Evolutionary conservation across 2,888 invertebrate genomes (phyloP).

Genomic region (Octodonta nipae): DNA sequence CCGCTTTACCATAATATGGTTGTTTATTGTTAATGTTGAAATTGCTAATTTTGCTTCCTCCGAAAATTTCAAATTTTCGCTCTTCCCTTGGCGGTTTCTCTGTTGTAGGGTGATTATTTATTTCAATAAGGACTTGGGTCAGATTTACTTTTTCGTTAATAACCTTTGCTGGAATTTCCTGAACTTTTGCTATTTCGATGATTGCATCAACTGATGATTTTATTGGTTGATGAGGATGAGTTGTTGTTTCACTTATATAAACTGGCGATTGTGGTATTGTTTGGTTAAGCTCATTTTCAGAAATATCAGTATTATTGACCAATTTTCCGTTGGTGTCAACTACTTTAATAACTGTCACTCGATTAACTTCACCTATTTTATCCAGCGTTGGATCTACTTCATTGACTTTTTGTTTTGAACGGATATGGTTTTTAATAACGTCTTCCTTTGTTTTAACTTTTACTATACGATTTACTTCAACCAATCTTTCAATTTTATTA

Average conservation of each 20-base stretch:
- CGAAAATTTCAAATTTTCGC: slow-evolving; percentile 30
- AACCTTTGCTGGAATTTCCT: slow-evolving; percentile 15
- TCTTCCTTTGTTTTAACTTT: slow-evolving; percentile 54
- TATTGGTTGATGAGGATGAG: slow-evolving; percentile 8
- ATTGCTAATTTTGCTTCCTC: slow-evolving; percentile 34
- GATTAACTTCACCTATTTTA: slow-evolving; percentile 56
- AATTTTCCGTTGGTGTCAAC: slow-evolving; percentile 39
- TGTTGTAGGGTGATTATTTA: slow-evolving; percentile 6
- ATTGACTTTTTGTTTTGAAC: slow-evolving; percentile 37
- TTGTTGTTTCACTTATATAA: slow-evolving; percentile 2
- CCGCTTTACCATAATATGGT: slow-evolving; percentile 26
- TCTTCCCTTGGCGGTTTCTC: slow-evolving; percentile 15
- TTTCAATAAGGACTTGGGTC: slow-evolving; percentile 13
- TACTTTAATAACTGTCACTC: slow-evolving; percentile 54
- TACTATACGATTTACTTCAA: slow-evolving; percentile 55
- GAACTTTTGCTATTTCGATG: slow-evolving; percentile 15
- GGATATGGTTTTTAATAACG: slow-evolving; percentile 39
- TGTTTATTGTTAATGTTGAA: slow-evolving; percentile 17
- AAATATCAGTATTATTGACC: slow-evolving; percentile 10
- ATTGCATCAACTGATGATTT: slow-evolving; percentile 12
- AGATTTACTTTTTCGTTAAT: slow-evolving; percentile 13
- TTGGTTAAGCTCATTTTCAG: slow-evolving; percentile 16
- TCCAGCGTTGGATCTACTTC: slow-evolving; percentile 48
- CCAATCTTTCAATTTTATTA: slow-evolving; percentile 42
- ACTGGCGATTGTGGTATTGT: slow-evolving; percentile 8